Evolutionary conservation across 92 coral and sea anemone genomes (phyloP), one percentile per base, ranked within the genome.

Genomic region (Desmophyllum pertusum): DNA sequence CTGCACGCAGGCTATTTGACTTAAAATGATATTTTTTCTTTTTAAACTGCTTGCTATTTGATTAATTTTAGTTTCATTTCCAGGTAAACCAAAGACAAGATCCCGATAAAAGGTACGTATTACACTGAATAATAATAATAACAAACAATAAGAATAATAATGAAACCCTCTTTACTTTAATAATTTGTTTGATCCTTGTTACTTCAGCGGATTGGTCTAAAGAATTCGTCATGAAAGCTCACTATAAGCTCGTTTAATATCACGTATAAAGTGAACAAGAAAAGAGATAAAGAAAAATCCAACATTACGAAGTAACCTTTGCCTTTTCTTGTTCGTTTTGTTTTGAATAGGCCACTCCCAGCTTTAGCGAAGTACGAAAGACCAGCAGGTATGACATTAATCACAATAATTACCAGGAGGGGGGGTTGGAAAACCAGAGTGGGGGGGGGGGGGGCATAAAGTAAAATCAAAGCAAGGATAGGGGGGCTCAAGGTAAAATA

Each of bases 331-430:
- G 1, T 64, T 19, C 15, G n/a, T 36, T 39, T 19, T 25, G 43
- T 30, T 82, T 38, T 77, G n/a, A 23, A 29, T 48, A 82, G 86
- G 72, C 86, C 86, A 5, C 86, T 82, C 3, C 86, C 70, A 71
- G 86, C 79, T 10, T 63, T 82, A 31, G 86, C 86, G 25, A 82
- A 82, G 17, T 82, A 82, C 39, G 70, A 82, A 76, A 72, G 86
- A 29, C 86, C 86, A 15, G 79, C 79, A 55, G 86, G 86, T 82
- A 73, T 15, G 70, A 27, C 31, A n/a, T n/a, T n/a, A n/a, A n/a
- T n/a, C n/a, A n/a, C n/a, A n/a, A n/a, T n/a, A n/a, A n/a, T n/a
- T n/a, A n/a, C n/a, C n/a, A n/a, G n/a, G n/a, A n/a, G n/a, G n/a
- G n/a, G n/a, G n/a, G n/a, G n/a, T n/a, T n/a, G n/a, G n/a, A n/a